These are phyloP conservation scores for Cydia fagiglandana DNA, from an alignment of 1,140 invertebrate species.

Conservation along the genomic window DNA sequence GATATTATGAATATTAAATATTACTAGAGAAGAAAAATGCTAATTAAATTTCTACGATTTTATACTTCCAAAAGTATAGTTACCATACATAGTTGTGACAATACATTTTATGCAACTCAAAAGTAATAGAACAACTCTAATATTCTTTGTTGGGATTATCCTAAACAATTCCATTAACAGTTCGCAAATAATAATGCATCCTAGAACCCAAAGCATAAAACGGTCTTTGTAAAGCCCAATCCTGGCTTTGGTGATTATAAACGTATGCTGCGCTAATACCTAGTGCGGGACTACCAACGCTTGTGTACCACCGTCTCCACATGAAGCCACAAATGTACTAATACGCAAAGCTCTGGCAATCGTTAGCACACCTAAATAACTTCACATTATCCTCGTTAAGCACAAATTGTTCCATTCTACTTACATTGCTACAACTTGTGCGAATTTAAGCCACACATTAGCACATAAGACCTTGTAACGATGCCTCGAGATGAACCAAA, in stretches of 20 bases:
- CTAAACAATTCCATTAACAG: background rate
- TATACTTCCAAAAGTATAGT: too few relatives aligned
- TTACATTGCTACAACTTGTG: background rate
- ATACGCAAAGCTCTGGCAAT: background rate
- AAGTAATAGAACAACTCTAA: background rate
- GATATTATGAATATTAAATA: too few relatives aligned
- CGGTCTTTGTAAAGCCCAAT: slow-evolving; percentile 11
- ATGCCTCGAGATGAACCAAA: background rate
- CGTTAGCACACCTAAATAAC: slow-evolving; percentile 11
- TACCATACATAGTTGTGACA: too few relatives aligned
- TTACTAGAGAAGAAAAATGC: too few relatives aligned
- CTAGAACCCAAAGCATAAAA: background rate
- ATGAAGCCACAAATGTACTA: background rate
- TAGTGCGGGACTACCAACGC: background rate
- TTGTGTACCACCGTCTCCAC: background rate
- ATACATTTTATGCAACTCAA: background rate
- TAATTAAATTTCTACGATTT: too few relatives aligned
- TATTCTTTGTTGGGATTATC: too few relatives aligned
- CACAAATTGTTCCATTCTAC: slow-evolving; percentile 16
- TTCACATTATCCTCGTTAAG: slow-evolving; percentile 12
- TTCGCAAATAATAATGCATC: slow-evolving; percentile 4
- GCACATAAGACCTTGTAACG: slow-evolving; percentile 5
- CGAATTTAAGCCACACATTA: slow-evolving; percentile 14
- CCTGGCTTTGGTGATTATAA: background rate
- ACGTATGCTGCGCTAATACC: slow-evolving; percentile 5